These are phyloP conservation scores for Pollenia labialis DNA, from an alignment of 2,888 invertebrate genomes.

Conservation along the genomic window DNA sequence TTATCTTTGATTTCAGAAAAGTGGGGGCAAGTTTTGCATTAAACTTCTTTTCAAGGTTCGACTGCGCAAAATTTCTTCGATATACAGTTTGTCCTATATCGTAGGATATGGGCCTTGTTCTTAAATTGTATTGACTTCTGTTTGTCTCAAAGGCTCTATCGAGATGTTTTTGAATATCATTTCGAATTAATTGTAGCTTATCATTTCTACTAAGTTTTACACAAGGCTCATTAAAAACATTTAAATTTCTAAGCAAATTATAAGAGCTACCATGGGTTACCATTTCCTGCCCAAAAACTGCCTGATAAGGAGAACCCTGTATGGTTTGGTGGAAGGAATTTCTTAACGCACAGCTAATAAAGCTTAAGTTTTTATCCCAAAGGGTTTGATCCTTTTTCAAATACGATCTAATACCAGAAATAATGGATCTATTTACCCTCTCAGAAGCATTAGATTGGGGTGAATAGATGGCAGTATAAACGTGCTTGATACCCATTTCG, in stretches of 20 bases:
- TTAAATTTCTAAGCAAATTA: background rate
- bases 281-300: too few species aligned
- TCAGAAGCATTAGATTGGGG: slow-evolving; percentile 80
- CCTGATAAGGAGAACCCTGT: background rate
- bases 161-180: background rate
- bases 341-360: slow-evolving; percentile 40
- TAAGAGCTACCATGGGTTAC: background rate
- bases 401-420: slow-evolving; percentile 75
- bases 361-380: slow-evolving; percentile 54
- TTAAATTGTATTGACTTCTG: background rate
- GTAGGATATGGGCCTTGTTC: background rate
- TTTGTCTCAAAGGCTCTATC: background rate
- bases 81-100: background rate
- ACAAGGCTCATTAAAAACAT: background rate
- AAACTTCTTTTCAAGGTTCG: background rate
- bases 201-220: background rate
- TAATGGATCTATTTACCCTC: slow-evolving; percentile 77
- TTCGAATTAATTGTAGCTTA: background rate
- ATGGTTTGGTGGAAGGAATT: slow-evolving; percentile 22
- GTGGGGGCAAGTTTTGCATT: background rate
- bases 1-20: background rate
- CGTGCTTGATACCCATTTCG: slow-evolving; percentile 60
- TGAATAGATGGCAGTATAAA: slow-evolving; percentile 76
- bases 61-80: background rate
- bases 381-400: slow-evolving; percentile 58